phyloP scores from a whole-genome alignment of 2,888 invertebrate genomes.

The Drosophila pseudotalamancana region DNA sequence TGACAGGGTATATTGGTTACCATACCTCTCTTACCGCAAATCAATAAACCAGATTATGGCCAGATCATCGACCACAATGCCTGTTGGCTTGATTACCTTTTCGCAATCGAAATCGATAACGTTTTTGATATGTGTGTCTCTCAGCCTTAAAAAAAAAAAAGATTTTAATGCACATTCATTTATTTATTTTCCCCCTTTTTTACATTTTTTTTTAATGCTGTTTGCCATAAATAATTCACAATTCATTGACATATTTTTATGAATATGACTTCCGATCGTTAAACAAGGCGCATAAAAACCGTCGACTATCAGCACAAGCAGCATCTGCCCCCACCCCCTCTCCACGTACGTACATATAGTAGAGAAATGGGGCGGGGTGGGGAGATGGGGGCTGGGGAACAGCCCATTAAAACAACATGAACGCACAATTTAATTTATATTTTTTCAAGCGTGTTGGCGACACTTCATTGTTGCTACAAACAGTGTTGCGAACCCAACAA shows the following conservation, averaged over 20 bases:
- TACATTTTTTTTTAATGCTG: constrained; percentile 47
- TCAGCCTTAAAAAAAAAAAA: not conserved
- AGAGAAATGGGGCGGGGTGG: no score
- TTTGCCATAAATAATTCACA: constrained; percentile 74
- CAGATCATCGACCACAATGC: constrained; percentile 1
- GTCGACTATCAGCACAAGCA: constrained; percentile 46
- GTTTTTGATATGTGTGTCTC: not conserved
- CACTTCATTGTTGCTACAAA: constrained; percentile 59
- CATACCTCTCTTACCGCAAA: constrained; percentile 2
- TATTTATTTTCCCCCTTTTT: constrained; percentile 53
- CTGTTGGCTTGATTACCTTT: not conserved
- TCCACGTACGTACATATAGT: no score
- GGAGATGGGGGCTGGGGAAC: constrained; percentile 8
- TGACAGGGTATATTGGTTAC: not conserved
- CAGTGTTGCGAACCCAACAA: constrained; percentile 37
- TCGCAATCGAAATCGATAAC: not conserved
- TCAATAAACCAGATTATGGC: not conserved
- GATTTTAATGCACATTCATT: constrained; percentile 38
- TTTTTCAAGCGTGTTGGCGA: constrained; percentile 72
- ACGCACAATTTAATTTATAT: constrained; percentile 80
- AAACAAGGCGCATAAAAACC: constrained; percentile 70
- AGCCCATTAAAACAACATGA: constrained; percentile 78
- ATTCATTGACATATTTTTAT: constrained; percentile 80
- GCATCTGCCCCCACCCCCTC: constrained; percentile 36
- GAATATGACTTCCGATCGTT: constrained; percentile 80